Conservation (phyloP, 2,113 vertebrate species). For the Meriones unguiculatus region DNA sequence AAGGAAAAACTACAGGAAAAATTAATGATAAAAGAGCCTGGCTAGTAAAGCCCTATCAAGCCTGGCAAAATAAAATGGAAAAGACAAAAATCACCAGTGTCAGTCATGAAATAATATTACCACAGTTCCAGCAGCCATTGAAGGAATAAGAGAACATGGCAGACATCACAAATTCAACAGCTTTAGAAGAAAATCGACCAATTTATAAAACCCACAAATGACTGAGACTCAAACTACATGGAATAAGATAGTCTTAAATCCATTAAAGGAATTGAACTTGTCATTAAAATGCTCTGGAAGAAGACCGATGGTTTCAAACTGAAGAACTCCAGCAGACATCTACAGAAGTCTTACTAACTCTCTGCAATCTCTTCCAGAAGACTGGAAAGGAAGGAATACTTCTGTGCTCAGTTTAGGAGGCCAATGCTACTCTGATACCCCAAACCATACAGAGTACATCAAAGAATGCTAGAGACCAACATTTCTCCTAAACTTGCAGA, state of each 20-base stretch:
- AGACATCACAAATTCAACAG: neutral
- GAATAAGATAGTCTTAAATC: neutral
- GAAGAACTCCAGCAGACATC: neutral
- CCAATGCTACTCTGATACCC: neutral
- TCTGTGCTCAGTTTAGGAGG: neutral
- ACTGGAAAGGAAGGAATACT: neutral
- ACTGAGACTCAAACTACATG: neutral
- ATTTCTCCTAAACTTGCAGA: neutral
- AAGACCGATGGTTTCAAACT: constrained; percentile 26
- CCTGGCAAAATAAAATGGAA: neutral
- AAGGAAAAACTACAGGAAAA: neutral
- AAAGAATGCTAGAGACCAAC: neutral
- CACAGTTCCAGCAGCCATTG: neutral
- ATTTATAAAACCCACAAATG: constrained; percentile 32
- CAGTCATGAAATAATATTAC: neutral
- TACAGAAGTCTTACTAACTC: constrained; percentile 21
- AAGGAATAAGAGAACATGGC: neutral
- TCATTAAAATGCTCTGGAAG: constrained; percentile 27
- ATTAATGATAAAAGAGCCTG: neutral
- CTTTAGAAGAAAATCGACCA: constrained; percentile 18
- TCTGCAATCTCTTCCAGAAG: constrained; percentile 2
- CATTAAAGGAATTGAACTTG: neutral
- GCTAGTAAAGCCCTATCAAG: neutral
- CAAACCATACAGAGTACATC: neutral
- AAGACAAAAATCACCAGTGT: neutral